Evolutionary conservation across 1,140 invertebrate genomes (phyloP).

Genomic region (Atta colombica): DNA sequence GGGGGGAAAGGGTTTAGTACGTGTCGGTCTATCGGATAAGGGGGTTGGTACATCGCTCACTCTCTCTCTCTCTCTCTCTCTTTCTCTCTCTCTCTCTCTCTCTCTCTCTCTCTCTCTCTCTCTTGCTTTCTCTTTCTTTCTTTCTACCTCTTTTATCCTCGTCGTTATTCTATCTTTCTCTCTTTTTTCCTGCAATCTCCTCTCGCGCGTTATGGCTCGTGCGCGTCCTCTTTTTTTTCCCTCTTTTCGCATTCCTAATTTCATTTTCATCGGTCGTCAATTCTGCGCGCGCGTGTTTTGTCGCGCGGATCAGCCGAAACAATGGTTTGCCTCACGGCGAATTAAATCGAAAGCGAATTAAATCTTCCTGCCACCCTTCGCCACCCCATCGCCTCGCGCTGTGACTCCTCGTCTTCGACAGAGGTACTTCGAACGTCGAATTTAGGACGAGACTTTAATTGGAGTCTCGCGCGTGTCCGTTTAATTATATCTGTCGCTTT

Average conservation of each 20-base stretch:
- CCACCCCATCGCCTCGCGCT: not conserved
- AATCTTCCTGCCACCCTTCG: constrained; percentile 42
- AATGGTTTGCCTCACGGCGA: constrained; percentile 33
- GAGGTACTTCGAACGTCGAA: constrained; percentile 34
- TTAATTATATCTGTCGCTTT: constrained; percentile 56
- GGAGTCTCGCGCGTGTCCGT: constrained; percentile 58
- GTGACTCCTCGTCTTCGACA: constrained; percentile 42
- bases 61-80: constrained; percentile 22
- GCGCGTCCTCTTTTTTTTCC: constrained; percentile 8
- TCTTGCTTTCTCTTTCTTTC: not conserved
- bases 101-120: constrained; percentile 29
- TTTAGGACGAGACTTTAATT: constrained; percentile 67
- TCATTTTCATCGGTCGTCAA: constrained; percentile 48
- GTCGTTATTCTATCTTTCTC: not conserved
- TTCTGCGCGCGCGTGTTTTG: constrained; percentile 11
- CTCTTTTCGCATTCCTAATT: constrained; percentile 69
- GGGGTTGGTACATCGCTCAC: constrained; percentile 57
- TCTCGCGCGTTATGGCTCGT: constrained; percentile 23
- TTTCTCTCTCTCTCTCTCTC: not conserved
- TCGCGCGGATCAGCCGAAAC: constrained; percentile 27
- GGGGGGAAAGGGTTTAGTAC: constrained; percentile 83
- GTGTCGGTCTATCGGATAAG: constrained; percentile 75
- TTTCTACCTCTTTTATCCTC: constrained; percentile 14
- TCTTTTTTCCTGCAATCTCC: not conserved
- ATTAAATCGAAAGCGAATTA: constrained; percentile 69